Evolutionary conservation across 2,113 vertebrate genomes (phyloP).

Genomic region (Orycteropus afer): DNA sequence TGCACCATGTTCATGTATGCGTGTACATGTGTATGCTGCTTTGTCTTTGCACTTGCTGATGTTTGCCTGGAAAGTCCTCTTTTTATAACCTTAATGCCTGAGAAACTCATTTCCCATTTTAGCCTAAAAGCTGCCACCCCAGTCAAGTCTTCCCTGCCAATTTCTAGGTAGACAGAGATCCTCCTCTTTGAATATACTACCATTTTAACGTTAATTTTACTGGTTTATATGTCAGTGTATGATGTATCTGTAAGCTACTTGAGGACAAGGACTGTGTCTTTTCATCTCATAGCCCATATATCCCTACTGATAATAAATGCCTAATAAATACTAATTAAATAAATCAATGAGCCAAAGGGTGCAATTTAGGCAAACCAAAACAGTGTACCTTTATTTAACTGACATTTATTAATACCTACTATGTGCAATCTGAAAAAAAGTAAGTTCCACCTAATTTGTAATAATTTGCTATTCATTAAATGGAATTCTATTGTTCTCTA

Average conservation of each 20-base stretch:
- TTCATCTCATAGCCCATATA: background rate
- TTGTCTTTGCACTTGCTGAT: background rate
- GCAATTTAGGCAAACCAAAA: background rate
- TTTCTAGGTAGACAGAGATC: background rate
- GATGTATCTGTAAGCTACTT: background rate
- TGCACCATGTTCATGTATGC: background rate
- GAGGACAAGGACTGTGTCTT: background rate
- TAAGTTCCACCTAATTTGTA: background rate
- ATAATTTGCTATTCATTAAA: constrained; percentile 8
- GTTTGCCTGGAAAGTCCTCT: background rate
- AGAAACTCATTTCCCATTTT: background rate
- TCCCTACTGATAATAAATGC: background rate
- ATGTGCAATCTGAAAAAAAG: background rate
- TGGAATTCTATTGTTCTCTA: background rate
- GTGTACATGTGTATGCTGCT: background rate
- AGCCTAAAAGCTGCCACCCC: background rate
- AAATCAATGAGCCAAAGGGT: constrained; percentile 5
- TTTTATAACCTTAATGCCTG: background rate
- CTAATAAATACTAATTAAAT: background rate
- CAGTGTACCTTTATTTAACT: background rate
- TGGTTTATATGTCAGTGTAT: background rate
- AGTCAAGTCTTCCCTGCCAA: background rate
- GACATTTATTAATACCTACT: background rate
- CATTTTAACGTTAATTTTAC: background rate
- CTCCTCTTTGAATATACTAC: background rate